These are phyloP conservation scores for Gadopsis marmoratus DNA, from an alignment of 2,797 vertebrate genomes.

Conservation along the genomic window DNA sequence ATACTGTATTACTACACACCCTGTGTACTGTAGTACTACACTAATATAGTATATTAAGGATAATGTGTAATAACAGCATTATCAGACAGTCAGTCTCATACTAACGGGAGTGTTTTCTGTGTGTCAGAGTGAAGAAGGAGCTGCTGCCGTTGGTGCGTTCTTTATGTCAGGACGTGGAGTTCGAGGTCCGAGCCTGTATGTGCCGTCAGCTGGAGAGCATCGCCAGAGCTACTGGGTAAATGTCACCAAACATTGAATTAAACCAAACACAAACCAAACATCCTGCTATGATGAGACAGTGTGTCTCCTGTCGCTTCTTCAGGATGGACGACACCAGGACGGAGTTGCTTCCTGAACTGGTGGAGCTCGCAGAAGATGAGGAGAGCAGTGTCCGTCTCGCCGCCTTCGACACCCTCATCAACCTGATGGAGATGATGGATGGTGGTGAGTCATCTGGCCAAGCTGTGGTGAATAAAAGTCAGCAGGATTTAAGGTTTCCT, in stretches of 20 bases:
- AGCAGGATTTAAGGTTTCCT: not conserved
- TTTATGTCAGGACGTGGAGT: constrained; percentile 93
- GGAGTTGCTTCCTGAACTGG: constrained; percentile 91
- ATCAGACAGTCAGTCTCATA: not conserved
- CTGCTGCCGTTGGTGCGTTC: constrained; percentile 93
- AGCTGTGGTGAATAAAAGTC: not conserved
- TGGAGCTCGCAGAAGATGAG: constrained; percentile 92
- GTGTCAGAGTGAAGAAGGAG: constrained; percentile 92
- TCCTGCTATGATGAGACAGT: not conserved
- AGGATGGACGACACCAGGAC: constrained; percentile 92
- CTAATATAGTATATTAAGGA: not conserved
- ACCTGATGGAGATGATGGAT: constrained; percentile 92
- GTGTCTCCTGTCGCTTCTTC: constrained; percentile 28
- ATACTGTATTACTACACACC: not conserved
- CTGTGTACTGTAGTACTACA: not conserved
- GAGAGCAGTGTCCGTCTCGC: constrained; percentile 91
- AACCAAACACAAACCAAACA: not conserved
- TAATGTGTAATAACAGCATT: not conserved
- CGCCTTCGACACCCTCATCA: constrained; percentile 94
- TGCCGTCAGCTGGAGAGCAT: constrained; percentile 93
- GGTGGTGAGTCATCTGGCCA: constrained; percentile 81
- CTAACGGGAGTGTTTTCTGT: constrained; percentile 22
- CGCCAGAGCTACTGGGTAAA: constrained; percentile 92
- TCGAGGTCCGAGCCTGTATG: constrained; percentile 94
- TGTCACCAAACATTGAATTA: accelerated